Conservation (phyloP, 2,113 vertebrate species). For the Poeciliopsis prolifica region DNA sequence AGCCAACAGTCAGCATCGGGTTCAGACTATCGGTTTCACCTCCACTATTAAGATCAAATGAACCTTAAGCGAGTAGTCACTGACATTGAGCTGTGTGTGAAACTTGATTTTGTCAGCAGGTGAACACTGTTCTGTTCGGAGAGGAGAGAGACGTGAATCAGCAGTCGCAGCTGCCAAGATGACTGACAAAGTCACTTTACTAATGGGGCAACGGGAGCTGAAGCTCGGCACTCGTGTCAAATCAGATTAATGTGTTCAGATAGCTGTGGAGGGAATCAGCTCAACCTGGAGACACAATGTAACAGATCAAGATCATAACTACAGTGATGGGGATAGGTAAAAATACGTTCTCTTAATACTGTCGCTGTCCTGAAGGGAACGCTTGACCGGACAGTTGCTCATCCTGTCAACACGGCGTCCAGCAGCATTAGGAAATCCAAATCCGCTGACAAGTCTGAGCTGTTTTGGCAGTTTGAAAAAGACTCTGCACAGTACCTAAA, state of each 20-base stretch:
- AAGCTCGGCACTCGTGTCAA: slow-evolving; percentile 43
- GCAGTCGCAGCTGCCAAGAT: slow-evolving; percentile 51
- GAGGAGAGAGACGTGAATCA: slow-evolving; percentile 55
- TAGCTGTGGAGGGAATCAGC: slow-evolving; percentile 6
- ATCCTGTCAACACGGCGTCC: not conserved
- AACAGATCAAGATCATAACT: not conserved
- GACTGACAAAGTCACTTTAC: slow-evolving; percentile 64
- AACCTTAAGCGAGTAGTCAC: slow-evolving; percentile 7
- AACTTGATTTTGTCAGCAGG: slow-evolving; percentile 55
- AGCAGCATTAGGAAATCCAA: not conserved
- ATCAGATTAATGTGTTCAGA: slow-evolving; percentile 39
- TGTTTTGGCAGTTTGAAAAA: not conserved
- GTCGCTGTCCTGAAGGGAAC: not conserved
- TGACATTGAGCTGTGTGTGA: slow-evolving; percentile 40
- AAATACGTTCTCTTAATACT: not conserved
- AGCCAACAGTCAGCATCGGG: slow-evolving; percentile 29
- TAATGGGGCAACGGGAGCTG: slow-evolving; percentile 40
- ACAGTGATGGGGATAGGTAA: not conserved
- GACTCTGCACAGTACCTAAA: too few relatives aligned
- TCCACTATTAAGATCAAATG: slow-evolving; percentile 31
- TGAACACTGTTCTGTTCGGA: slow-evolving; percentile 29
- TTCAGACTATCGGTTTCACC: slow-evolving; percentile 24
- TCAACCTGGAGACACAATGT: not conserved
- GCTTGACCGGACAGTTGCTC: not conserved
- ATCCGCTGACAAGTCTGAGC: not conserved